Conservation (phyloP, 2,113 vertebrate species). For the Oriolus oriolus region DNA sequence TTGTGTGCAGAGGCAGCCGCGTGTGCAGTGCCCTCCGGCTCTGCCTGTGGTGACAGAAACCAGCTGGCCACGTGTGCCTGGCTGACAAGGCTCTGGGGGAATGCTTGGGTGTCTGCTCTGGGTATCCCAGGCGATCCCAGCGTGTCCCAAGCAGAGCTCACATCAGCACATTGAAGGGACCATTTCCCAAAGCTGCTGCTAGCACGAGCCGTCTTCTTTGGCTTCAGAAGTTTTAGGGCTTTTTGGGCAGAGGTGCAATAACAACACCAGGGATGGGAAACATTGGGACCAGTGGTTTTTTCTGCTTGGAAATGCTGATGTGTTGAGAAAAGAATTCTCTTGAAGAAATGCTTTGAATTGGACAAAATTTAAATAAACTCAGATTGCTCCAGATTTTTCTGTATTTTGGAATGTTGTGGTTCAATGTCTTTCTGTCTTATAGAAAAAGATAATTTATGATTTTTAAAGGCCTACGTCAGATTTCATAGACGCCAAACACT, state of each 20-base stretch:
- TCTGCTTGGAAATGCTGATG: background rate
- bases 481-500: background rate
- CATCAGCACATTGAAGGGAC: accelerated
- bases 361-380: background rate
- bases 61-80: background rate
- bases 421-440: background rate
- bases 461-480: background rate
- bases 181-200: background rate
- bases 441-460: background rate
- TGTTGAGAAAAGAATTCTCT: background rate
- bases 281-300: accelerated
- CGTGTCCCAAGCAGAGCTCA: accelerated
- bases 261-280: background rate
- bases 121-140: background rate
- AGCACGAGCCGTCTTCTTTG: accelerated
- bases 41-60: background rate
- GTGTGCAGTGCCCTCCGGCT: background rate
- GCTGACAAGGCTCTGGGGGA: background rate
- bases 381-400: background rate
- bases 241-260: background rate
- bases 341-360: background rate
- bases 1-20: background rate
- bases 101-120: background rate
- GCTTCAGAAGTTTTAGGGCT: background rate
- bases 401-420: background rate